phyloP scores from a whole-genome alignment of 2,113 vertebrate genomes.

The Pimephales promelas region DNA sequence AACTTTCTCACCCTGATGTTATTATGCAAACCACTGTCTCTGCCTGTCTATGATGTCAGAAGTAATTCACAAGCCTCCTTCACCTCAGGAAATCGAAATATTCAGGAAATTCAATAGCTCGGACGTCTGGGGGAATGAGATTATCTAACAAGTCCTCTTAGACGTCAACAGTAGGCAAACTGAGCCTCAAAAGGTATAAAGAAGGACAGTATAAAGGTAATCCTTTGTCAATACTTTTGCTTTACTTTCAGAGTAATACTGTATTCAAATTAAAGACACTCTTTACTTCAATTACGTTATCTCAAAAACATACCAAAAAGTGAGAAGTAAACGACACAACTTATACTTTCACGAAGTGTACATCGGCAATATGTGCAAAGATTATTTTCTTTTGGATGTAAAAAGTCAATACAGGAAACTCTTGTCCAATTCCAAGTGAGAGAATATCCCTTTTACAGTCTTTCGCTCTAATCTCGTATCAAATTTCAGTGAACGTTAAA shows the following conservation, averaged over 20 bases:
- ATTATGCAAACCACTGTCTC: not conserved
- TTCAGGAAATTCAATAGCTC: slow-evolving; percentile 13
- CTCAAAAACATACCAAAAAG: not conserved
- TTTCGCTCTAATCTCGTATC: not conserved
- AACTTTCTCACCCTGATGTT: not conserved
- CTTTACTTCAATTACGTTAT: no score
- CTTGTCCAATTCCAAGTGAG: not conserved
- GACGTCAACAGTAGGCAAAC: not conserved
- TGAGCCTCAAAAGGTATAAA: not conserved
- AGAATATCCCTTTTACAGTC: not conserved
- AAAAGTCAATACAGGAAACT: not conserved
- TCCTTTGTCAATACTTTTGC: not conserved
- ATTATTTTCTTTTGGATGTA: not conserved
- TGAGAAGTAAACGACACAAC: not conserved
- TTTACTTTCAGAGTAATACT: no score
- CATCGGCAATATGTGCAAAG: not conserved
- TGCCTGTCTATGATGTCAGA: not conserved
- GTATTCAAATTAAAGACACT: no score
- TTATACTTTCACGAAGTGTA: not conserved
- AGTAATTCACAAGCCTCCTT: slow-evolving; percentile 9
- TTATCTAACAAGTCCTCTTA: not conserved
- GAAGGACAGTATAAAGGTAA: not conserved
- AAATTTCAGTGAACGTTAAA: not conserved
- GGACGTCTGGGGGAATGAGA: not conserved
- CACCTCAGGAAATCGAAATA: slow-evolving; percentile 7